Base-by-base conservation (phyloP, 2,888 invertebrate genomes). In the Euspilapteryx auroguttella region DNA sequence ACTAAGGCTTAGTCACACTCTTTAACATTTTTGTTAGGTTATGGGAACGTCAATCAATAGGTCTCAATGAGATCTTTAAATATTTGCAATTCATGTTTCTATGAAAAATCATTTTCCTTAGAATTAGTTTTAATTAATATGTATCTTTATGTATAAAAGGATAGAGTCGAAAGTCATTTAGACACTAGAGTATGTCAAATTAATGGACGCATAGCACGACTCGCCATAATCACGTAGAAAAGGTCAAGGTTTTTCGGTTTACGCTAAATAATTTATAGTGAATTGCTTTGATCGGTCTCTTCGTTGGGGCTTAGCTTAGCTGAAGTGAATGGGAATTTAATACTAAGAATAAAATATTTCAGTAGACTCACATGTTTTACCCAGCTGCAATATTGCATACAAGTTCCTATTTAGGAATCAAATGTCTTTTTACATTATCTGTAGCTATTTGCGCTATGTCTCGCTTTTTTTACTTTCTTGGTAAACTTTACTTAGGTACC, bases 211-310 rank as follows among this genome's bases (percentile, higher is more conserved):
- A n/a, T n/a, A n/a, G n/a, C n/a, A n/a, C n/a, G n/a, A n/a, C n/a
- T n/a, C n/a, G n/a, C 46, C 40, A 52, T 53, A 55, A 56, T 62
- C 47, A 51, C 42, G 41, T 38, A 34, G 42, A 47, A 64, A 71
- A 71, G 63, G 58, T 49, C 69, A 73, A 69, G 68, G 71, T 53
- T 56, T 52, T 37, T 44, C 44, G 45, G 56, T 59, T 63, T 53
- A 54, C 45, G 48, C 42, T 50, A 42, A 54, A 57, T 58, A 56
- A 55, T 54, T 55, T 57, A 54, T 54, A 45, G 49, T 49, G 50
- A 64, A 65, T 63, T 57, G 55, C 56, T 50, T 65, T 56, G 47
- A 65, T 62, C 58, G 53, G 51, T 9, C 15, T 14, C 21, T 10
- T 48, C 45, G n/a, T n/a, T n/a, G n/a, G n/a, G n/a, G n/a, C n/a